phyloP scores from a whole-genome alignment of 2,888 invertebrate genomes.

The Girardia tigrina region DNA sequence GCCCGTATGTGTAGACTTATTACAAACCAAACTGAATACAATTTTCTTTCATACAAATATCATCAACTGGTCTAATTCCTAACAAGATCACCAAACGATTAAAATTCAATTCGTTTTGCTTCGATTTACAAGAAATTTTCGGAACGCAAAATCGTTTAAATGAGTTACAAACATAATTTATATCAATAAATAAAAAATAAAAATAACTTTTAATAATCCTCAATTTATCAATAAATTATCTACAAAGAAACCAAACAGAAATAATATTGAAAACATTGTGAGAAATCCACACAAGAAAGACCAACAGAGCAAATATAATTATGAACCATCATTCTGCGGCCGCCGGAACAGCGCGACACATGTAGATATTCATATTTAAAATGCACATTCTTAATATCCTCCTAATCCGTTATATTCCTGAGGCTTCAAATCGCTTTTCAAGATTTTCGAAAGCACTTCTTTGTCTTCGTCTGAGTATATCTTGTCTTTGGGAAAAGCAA shows the following conservation, averaged over 20 bases:
- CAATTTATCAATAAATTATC: constrained; percentile 8
- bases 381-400: not conserved
- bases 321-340: constrained; percentile 1
- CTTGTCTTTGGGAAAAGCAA: constrained; percentile 79
- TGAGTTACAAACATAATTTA: too few relatives aligned
- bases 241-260: constrained; percentile 1
- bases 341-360: not conserved
- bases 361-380: not conserved
- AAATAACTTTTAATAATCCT: too few relatives aligned
- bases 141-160: too few relatives aligned
- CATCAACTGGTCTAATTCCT: too few relatives aligned
- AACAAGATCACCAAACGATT: too few relatives aligned
- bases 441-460: constrained; percentile 67
- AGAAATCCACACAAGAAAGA: not conserved
- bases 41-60: too few relatives aligned
- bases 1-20: too few relatives aligned
- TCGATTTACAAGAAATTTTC: too few relatives aligned
- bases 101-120: too few relatives aligned
- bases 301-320: not conserved
- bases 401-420: constrained; percentile 80
- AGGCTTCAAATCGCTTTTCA: constrained; percentile 67
- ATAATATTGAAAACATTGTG: constrained; percentile 11
- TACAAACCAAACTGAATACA: too few relatives aligned
- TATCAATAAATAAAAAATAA: too few relatives aligned
- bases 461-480: constrained; percentile 70